These are phyloP conservation scores for Schizopygopsis pylzovi DNA, from an alignment of 2,797 vertebrate species.

Conservation along the genomic window DNA sequence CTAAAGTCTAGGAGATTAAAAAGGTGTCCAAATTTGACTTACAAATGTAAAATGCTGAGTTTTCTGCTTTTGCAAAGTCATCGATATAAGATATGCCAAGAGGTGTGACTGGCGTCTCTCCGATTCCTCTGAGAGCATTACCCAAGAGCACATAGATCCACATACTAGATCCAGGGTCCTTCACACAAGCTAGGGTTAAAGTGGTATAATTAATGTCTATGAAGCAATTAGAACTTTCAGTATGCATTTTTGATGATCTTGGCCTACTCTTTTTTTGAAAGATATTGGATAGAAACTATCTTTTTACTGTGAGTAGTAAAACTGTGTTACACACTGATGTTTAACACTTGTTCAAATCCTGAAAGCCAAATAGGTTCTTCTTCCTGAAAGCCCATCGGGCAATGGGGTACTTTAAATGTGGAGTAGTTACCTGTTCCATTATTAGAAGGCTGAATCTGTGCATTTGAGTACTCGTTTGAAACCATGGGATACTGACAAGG, in stretches of 20 bases:
- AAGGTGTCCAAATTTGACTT: slow-evolving; percentile 48
- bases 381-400: background rate
- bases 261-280: background rate
- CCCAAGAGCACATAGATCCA: slow-evolving; percentile 93
- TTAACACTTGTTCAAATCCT: background rate
- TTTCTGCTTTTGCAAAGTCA: slow-evolving; percentile 89
- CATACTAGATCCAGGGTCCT: slow-evolving; percentile 83
- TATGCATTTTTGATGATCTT: background rate
- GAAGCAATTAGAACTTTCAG: background rate
- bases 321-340: background rate
- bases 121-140: slow-evolving; percentile 91
- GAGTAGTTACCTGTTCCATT: slow-evolving; percentile 16
- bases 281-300: background rate
- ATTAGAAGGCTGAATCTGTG: slow-evolving; percentile 26
- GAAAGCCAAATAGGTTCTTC: background rate
- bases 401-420: background rate
- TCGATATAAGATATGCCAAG: slow-evolving; percentile 94
- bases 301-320: background rate
- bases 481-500: slow-evolving; percentile 67
- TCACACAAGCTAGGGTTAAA: slow-evolving; percentile 78
- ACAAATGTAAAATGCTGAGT: slow-evolving; percentile 94
- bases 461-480: slow-evolving; percentile 39
- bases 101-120: slow-evolving; percentile 91
- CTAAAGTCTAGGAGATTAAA: background rate
- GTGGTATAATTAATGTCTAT: background rate